Evolutionary conservation across 2,888 invertebrate genomes (phyloP).

Genomic region (Sphaeridia pumilis): DNA sequence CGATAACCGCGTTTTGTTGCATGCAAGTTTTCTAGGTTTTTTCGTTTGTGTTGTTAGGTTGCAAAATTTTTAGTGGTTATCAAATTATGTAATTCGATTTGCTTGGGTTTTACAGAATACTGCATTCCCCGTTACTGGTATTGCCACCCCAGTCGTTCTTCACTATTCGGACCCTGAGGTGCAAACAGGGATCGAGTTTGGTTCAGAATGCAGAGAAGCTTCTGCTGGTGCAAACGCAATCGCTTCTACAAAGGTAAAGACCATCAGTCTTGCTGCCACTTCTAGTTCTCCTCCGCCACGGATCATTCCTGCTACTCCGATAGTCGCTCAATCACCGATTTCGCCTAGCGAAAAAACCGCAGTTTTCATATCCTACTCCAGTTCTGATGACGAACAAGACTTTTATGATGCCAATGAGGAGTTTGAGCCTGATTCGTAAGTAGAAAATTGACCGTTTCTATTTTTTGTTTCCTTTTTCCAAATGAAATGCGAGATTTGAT

Average conservation of each 20-base stretch:
- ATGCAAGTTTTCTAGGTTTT: too few species aligned
- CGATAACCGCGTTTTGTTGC: too few species aligned
- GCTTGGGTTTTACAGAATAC: conserved; percentile 32
- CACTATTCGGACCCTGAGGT: conserved; percentile 35
- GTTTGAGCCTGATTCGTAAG: conserved; percentile 20
- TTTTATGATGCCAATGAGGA: conserved; percentile 84
- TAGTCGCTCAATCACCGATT: conserved; percentile 25
- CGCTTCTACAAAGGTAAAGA: too few species aligned
- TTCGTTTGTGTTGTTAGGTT: too few species aligned
- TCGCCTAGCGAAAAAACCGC: conserved; percentile 33
- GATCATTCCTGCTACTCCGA: conserved; percentile 4
- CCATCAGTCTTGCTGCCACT: background rate
- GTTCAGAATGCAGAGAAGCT: conserved; percentile 33
- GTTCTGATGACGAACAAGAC: conserved; percentile 72
- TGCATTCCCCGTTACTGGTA: conserved; percentile 32
- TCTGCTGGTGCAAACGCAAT: background rate
- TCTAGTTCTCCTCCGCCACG: conserved; percentile 5
- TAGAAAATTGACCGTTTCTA: too few species aligned
- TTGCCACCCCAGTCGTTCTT: conserved; percentile 29
- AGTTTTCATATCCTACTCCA: conserved; percentile 73
- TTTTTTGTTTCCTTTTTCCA: too few species aligned
- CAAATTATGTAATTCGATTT: too few species aligned
- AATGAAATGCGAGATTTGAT: too few species aligned
- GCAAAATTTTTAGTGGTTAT: too few species aligned
- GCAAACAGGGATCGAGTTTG: conserved; percentile 29